Percentiles rank a stretch among this genome's conserved stretches.
Conservation (phyloP, 2,888 invertebrate species). For the Diarsia brunnea region DNA sequence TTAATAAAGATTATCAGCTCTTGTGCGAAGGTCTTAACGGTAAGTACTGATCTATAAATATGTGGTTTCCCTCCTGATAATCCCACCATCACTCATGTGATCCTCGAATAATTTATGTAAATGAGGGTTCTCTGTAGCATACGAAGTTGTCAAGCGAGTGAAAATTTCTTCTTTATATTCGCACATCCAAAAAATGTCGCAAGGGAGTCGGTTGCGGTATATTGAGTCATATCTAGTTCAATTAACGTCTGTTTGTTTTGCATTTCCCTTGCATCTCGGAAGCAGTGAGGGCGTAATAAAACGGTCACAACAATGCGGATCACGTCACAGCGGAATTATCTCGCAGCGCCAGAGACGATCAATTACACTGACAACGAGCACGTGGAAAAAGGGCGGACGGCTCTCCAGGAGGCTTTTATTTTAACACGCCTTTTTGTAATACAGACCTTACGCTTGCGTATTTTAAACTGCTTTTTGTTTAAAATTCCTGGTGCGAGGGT, state of each 20-base stretch:
- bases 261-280: conserved; percentile 82
- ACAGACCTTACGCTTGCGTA: conserved; percentile 70
- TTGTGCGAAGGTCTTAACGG: conserved; percentile 10
- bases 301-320: conserved; percentile 87
- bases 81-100: conserved; percentile 55
- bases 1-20: conserved; percentile 6
- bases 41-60: conserved; percentile 32
- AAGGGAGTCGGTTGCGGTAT: conserved; percentile 51
- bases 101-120: conserved; percentile 56
- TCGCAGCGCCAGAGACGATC: conserved; percentile 86
- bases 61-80: conserved; percentile 44
- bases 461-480: conserved; percentile 73
- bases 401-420: conserved; percentile 75
- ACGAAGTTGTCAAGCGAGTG: conserved; percentile 47
- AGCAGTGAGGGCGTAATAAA: conserved; percentile 81
- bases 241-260: conserved; percentile 84
- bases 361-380: conserved; percentile 87
- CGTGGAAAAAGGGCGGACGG: conserved; percentile 81
- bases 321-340: conserved; percentile 88
- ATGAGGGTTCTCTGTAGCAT: conserved; percentile 46
- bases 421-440: conserved; percentile 67
- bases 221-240: conserved; percentile 77
- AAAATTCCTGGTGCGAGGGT: conserved; percentile 61
- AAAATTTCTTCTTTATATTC: conserved; percentile 23
- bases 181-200: conserved; percentile 29